Evolutionary conservation across 2,888 invertebrate species (phyloP).

Genomic region (Chorisops tibialis): DNA sequence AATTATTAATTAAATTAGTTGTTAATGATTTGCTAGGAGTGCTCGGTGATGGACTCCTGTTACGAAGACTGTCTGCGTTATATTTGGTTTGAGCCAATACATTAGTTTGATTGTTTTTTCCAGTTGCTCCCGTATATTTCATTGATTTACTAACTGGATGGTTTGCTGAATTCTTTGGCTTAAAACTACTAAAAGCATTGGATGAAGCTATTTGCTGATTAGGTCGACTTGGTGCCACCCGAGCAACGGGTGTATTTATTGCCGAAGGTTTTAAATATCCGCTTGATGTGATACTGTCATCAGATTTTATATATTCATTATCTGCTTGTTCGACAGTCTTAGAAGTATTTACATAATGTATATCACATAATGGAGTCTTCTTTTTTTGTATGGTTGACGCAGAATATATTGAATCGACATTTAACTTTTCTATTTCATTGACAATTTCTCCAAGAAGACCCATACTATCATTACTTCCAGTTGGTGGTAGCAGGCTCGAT

Average conservation of each 20-base stretch:
- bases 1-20: not conserved
- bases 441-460: slow-evolving; percentile 83
- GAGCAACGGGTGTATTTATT: slow-evolving; percentile 61
- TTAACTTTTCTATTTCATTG: slow-evolving; percentile 79
- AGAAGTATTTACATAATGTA: slow-evolving; percentile 61
- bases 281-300: slow-evolving; percentile 64
- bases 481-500: slow-evolving; percentile 35
- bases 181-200: slow-evolving; percentile 47
- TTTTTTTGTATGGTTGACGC: slow-evolving; percentile 67
- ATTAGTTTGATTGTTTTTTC: not conserved
- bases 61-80: slow-evolving; percentile 25
- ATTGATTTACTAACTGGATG: no score
- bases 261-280: slow-evolving; percentile 72
- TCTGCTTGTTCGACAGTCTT: slow-evolving; percentile 58
- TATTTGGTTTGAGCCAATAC: not conserved
- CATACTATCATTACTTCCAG: slow-evolving; percentile 63
- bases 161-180: slow-evolving; percentile 38
- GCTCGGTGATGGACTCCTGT: slow-evolving; percentile 36
- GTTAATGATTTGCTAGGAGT: not conserved
- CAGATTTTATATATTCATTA: slow-evolving; percentile 61
- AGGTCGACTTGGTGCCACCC: slow-evolving; percentile 49
- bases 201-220: slow-evolving; percentile 36
- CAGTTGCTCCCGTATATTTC: no score
- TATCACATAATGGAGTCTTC: slow-evolving; percentile 45
- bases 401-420: slow-evolving; percentile 84